Evolutionary conservation across 2,113 vertebrate genomes (phyloP).

Genomic region (Reinhardtius hippoglossoides): DNA sequence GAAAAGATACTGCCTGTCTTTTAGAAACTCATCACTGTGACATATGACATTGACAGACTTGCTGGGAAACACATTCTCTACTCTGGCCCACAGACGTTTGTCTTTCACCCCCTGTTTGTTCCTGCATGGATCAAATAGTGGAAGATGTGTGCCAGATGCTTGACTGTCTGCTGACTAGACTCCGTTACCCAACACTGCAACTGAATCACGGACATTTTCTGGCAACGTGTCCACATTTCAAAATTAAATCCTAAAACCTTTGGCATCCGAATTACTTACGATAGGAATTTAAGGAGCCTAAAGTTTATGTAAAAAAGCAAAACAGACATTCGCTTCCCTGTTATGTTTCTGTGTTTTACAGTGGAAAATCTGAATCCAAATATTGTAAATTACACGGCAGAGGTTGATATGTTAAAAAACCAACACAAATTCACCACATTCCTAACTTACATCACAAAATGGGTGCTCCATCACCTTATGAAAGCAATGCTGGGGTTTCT

Average conservation of each 20-base stretch:
- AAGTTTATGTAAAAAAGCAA: constrained; percentile 18
- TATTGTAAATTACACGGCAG: not conserved
- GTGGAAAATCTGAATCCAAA: not conserved
- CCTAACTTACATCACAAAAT: constrained; percentile 65
- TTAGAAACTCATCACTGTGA: constrained; percentile 67
- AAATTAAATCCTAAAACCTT: constrained; percentile 41
- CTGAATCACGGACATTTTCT: constrained; percentile 31
- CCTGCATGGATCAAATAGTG: constrained; percentile 69
- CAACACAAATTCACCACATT: constrained; percentile 28
- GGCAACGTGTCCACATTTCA: constrained; percentile 25
- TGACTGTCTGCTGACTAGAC: constrained; percentile 67
- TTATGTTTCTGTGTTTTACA: not conserved
- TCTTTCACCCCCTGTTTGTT: constrained; percentile 73
- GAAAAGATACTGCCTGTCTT: constrained; percentile 37
- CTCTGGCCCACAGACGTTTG: constrained; percentile 57
- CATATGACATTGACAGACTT: constrained; percentile 72
- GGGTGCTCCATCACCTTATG: constrained; percentile 53
- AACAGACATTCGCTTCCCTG: constrained; percentile 1
- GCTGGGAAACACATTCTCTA: constrained; percentile 68
- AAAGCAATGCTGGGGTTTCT: constrained; percentile 2
- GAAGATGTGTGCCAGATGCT: constrained; percentile 77
- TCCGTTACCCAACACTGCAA: constrained; percentile 59
- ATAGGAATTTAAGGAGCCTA: constrained; percentile 12
- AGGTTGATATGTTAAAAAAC: constrained; percentile 13
- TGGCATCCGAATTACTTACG: constrained; percentile 23